Evolutionary conservation across 1,140 invertebrate genomes (phyloP), one percentile per base, ranked within the genome.

Genomic region (Cyrtorhinus lividipennis): DNA sequence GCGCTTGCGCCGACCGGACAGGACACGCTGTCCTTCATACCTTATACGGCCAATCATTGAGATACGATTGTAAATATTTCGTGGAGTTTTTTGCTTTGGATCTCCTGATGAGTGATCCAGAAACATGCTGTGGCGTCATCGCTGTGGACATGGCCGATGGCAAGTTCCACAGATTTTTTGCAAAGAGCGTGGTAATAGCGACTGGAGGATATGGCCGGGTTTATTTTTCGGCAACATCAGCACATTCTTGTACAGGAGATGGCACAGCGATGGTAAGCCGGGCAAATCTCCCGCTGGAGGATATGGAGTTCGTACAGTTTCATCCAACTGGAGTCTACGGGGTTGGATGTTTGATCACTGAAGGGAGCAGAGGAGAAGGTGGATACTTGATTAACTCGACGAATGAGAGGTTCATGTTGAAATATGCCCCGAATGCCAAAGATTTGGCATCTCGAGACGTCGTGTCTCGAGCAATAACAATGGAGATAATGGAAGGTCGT

Each of bases 251-350:
- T 70, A 92, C 89, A n/a, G 90, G 90, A 38, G 87, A 90, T 71
- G 89, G 89, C 46, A 87, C 80, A 60, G 89, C 85, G 1, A 85
- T 92, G 78, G 80, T 83, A 1, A 77, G 81, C 18, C 76, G 90
- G 65, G 88, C 87, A 48, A 86, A 86, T 30, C 72, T 92, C 5
- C 81, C 84, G 3, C 80, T 83, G 10, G 73, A 80, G 69, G 90
- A 92, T 72, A 79, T 92, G 78, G 90, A 93, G 72, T 92, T 93
- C 74, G 79, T 92, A 23, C 89, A 92, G 73, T 92, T 92, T 71
- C 89, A 92, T 75, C 89, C 90, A 0, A 92, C 89, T 57, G 87
- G 87, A 79, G 69, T 68, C 24, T 64, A 62, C 45, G 61, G 61
- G 1, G 86, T 84, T 62, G 90, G 90, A 2, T 86, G 88, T 71